These are phyloP conservation scores for Brachionichthys hirsutus DNA, from an alignment of 2,113 vertebrate species.

Conservation along the genomic window DNA sequence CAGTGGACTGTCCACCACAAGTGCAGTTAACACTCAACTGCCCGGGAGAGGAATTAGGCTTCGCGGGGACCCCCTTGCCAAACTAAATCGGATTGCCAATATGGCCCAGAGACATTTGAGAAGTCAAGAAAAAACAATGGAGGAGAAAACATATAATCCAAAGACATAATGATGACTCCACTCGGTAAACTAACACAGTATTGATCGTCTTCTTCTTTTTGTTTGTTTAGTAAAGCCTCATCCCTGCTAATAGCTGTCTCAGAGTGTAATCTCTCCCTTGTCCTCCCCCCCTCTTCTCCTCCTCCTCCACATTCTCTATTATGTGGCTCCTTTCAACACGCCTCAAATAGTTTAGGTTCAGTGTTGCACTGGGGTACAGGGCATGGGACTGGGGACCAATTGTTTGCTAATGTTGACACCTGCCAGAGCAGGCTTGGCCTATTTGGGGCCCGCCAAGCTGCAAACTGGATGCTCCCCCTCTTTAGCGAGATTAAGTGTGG, in stretches of 20 bases:
- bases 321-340: constrained; percentile 67
- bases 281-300: constrained; percentile 67
- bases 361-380: constrained; percentile 64
- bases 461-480: constrained; percentile 75
- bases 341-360: constrained; percentile 77
- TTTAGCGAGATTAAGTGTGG: constrained; percentile 85
- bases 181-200: constrained; percentile 78
- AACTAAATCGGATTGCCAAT: constrained; percentile 78
- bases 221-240: constrained; percentile 83
- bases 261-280: constrained; percentile 79
- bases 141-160: constrained; percentile 72
- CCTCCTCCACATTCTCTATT: constrained; percentile 68
- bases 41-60: constrained; percentile 54
- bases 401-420: constrained; percentile 84
- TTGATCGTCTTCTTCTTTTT: constrained; percentile 76
- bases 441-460: constrained; percentile 67
- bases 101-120: constrained; percentile 63
- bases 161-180: constrained; percentile 70
- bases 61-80: constrained; percentile 53
- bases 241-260: constrained; percentile 81
- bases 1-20: constrained; percentile 56
- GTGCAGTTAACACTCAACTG: constrained; percentile 50
- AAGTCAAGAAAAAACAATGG: constrained; percentile 70
- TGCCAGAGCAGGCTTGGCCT: constrained; percentile 73
- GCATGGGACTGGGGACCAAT: constrained; percentile 70